Percentiles rank a stretch among this genome's conserved stretches.
These are phyloP conservation scores for Drosophila ficusphila DNA, from an alignment of 1,140 invertebrate genomes.

Conservation along the genomic window DNA sequence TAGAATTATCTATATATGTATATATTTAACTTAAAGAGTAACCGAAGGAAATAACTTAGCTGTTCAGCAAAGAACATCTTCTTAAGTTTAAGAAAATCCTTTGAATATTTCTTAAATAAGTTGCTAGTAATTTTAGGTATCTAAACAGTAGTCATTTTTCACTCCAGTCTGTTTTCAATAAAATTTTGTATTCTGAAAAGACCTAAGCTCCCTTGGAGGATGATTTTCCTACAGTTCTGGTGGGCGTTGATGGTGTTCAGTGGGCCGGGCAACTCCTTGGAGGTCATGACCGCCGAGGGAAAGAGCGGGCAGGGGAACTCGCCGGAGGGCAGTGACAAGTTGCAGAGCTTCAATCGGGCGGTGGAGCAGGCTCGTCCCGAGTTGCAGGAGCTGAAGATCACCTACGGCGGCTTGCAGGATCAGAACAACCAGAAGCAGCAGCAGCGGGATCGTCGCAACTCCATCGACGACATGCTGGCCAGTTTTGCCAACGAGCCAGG, in stretches of 20 bases:
- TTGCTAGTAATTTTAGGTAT: too few relatives aligned
- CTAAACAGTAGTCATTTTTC: not conserved
- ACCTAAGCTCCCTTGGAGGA: not conserved
- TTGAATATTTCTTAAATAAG: too few relatives aligned
- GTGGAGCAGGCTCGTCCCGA: conserved; percentile 45
- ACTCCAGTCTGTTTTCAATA: not conserved
- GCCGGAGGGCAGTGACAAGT: conserved; percentile 3
- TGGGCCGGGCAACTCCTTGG: not conserved
- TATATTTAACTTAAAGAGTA: too few relatives aligned
- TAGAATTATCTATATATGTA: too few relatives aligned
- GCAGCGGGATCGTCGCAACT: conserved; percentile 42
- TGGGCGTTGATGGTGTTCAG: conserved; percentile 56
- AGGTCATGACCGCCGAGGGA: not conserved
- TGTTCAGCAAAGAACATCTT: too few relatives aligned
- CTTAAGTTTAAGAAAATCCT: too few relatives aligned
- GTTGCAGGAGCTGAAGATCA: conserved; percentile 34
- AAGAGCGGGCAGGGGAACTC: not conserved
- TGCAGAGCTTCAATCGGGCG: conserved; percentile 37
- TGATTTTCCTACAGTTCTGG: conserved; percentile 58
- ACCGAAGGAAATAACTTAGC: too few relatives aligned
- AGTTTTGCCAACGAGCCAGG: conserved; percentile 39
- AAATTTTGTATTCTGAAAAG: not conserved
- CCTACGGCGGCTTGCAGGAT: conserved; percentile 22
- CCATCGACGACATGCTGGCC: conserved; percentile 58
- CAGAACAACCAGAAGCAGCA: not conserved